Evolutionary conservation across 2,797 vertebrate genomes (phyloP).

Genomic region (Esox lucius): DNA sequence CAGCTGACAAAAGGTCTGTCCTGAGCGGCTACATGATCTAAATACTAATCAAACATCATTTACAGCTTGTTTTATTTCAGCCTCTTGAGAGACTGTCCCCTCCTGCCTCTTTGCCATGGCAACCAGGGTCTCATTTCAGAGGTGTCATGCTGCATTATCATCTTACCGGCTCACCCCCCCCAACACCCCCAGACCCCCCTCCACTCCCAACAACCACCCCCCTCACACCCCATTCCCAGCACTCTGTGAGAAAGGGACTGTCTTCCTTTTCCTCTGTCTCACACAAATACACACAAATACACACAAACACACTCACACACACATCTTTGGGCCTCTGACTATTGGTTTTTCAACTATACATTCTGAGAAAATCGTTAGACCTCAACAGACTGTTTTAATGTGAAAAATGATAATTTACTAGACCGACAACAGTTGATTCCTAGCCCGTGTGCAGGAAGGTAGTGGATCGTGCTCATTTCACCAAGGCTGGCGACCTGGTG

Average conservation of each 20-base stretch:
- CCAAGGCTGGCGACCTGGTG: not conserved
- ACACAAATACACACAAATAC: not conserved
- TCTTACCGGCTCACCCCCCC: slow-evolving; percentile 89
- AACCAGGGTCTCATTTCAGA: slow-evolving; percentile 99
- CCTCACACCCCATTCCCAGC: slow-evolving; percentile 8
- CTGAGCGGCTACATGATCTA: slow-evolving; percentile 92
- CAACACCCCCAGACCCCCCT: slow-evolving; percentile 77
- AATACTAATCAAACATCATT: slow-evolving; percentile 99
- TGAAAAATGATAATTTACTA: not conserved
- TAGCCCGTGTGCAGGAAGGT: not conserved
- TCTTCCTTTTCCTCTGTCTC: slow-evolving; percentile 36
- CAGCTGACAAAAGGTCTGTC: slow-evolving; percentile 73
- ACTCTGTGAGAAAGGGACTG: slow-evolving; percentile 2
- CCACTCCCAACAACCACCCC: slow-evolving; percentile 65
- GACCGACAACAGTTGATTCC: slow-evolving; percentile 42
- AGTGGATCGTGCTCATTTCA: not conserved
- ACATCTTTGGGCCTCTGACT: slow-evolving; percentile 20
- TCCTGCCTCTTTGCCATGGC: slow-evolving; percentile 94
- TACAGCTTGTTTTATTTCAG: slow-evolving; percentile 95
- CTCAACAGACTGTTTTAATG: slow-evolving; percentile 20
- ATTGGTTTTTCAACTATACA: slow-evolving; percentile 54
- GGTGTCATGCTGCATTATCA: slow-evolving; percentile 99
- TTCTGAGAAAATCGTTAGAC: slow-evolving; percentile 29
- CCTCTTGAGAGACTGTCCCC: slow-evolving; percentile 88
- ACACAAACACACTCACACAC: not conserved